These are phyloP conservation scores for Morphnarchus princeps DNA, from an alignment of 2,113 vertebrate genomes.

Conservation along the genomic window DNA sequence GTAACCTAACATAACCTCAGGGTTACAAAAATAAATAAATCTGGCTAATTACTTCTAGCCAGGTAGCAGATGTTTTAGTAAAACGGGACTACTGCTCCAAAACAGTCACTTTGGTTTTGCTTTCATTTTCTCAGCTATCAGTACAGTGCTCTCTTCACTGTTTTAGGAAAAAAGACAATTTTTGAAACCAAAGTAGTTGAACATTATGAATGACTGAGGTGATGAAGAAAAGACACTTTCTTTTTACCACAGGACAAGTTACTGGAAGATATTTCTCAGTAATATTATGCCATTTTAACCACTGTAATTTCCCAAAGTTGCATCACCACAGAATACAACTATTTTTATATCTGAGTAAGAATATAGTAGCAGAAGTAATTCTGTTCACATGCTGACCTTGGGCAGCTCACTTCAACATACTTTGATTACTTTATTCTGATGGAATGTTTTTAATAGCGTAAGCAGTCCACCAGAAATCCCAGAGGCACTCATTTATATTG, in stretches of 20 bases:
- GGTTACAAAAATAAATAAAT: not conserved
- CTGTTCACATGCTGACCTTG: not conserved
- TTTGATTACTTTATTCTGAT: slow-evolving; percentile 4
- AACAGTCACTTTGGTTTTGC: not conserved
- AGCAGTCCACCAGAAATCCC: not conserved
- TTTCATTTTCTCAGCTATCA: not conserved
- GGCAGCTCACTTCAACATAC: not conserved
- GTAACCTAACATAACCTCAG: not conserved
- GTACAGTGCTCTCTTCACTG: not conserved
- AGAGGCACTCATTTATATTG: not conserved
- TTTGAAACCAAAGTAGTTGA: not conserved
- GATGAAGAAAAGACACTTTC: not conserved
- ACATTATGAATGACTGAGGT: not conserved
- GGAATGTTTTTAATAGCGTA: not conserved
- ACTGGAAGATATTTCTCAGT: not conserved
- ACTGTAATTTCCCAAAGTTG: not conserved
- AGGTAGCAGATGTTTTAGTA: not conserved
- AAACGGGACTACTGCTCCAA: not conserved
- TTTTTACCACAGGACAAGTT: not conserved
- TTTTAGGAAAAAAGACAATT: not conserved
- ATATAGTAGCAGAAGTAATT: not conserved
- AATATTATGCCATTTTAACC: not conserved
- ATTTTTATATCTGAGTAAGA: not conserved
- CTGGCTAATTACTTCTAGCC: not conserved
- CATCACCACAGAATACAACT: not conserved